Conservation (phyloP, 2,113 vertebrate species). For the Taxidea taxus region DNA sequence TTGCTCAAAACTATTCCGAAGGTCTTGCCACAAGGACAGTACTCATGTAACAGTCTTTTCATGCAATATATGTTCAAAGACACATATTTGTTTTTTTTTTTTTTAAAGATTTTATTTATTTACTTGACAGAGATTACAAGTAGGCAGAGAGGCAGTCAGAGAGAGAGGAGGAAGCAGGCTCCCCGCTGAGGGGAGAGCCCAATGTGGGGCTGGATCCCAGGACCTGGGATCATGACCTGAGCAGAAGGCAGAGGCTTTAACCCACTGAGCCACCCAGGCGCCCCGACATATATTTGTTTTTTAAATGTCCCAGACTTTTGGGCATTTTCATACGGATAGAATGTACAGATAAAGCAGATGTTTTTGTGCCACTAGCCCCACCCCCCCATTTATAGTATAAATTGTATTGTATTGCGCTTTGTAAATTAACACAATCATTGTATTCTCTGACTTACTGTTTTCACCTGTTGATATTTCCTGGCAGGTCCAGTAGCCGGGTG, state of each 20-base stretch:
- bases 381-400: background rate
- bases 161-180: no score
- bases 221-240: no score
- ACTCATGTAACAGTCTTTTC: background rate
- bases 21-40: background rate
- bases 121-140: no score
- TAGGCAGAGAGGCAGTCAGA: no score
- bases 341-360: background rate
- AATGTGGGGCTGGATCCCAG: no score
- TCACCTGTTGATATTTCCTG: background rate
- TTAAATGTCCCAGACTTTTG: background rate
- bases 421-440: background rate
- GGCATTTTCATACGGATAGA: background rate
- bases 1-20: slow-evolving; percentile 46
- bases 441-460: background rate
- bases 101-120: no score
- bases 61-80: no score
- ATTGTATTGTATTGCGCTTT: background rate
- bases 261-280: no score
- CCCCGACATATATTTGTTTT: background rate
- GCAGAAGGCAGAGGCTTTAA: no score
- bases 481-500: background rate
- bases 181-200: no score
- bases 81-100: no score
- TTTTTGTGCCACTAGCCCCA: background rate